Conservation (phyloP, 2,888 invertebrate species). For the Ligdia adustata region DNA sequence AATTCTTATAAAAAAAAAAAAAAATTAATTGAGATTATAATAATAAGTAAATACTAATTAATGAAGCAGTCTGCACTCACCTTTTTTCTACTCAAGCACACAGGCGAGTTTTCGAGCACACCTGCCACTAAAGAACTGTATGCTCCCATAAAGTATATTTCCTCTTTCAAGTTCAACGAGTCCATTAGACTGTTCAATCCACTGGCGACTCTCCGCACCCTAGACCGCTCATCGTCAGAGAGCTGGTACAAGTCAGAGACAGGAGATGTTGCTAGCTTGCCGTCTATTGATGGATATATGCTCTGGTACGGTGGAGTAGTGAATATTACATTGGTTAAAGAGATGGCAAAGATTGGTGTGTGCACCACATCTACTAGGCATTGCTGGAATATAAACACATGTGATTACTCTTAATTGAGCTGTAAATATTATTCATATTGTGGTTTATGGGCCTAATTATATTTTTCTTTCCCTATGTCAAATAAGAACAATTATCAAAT, state of each 20-base stretch:
- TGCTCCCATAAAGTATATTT: conserved; percentile 86
- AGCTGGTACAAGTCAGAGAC: conserved; percentile 66
- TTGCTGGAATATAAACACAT: conserved; percentile 81
- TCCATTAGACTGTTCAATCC: conserved; percentile 81
- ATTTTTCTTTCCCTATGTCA: too few species aligned
- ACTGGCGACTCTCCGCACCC: conserved; percentile 73
- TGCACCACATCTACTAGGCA: conserved; percentile 84
- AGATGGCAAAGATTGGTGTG: conserved; percentile 84
- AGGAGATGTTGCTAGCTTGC: conserved; percentile 57
- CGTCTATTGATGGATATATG: conserved; percentile 81
- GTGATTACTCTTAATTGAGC: too few species aligned
- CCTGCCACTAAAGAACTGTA: conserved; percentile 85
- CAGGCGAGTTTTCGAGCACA: conserved; percentile 83
- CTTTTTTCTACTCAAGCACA: conserved; percentile 81
- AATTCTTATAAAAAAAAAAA: too few species aligned
- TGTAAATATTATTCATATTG: too few species aligned
- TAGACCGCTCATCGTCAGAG: conserved; percentile 62
- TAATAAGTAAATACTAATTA: too few species aligned
- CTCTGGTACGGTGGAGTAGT: conserved; percentile 85
- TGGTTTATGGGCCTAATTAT: too few species aligned
- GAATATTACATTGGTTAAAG: conserved; percentile 84
- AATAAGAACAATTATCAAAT: too few species aligned
- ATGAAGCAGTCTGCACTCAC: conserved; percentile 55
- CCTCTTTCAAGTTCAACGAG: conserved; percentile 85
- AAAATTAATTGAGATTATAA: too few species aligned